phyloP scores from a whole-genome alignment of 37 sponge, comb jelly and placozoan species.

The Ephydatia muelleri region DNA sequence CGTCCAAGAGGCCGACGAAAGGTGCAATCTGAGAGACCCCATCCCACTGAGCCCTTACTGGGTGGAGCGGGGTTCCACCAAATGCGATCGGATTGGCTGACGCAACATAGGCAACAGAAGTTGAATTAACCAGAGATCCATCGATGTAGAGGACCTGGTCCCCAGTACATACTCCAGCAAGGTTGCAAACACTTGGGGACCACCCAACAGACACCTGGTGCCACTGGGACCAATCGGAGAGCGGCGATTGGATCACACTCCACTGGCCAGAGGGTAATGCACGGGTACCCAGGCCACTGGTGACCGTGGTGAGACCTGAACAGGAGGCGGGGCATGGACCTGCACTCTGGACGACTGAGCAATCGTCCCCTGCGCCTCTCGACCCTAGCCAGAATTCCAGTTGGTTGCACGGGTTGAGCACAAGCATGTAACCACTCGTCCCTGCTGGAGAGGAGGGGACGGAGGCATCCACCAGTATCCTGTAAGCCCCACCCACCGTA shows the following conservation, averaged over 20 bases:
- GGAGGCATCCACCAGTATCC: conserved; percentile 6
- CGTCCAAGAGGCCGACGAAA: conserved; percentile 57
- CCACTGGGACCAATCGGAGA: conserved; percentile 35
- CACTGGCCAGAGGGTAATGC: conserved; percentile 57
- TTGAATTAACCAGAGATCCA: neutral
- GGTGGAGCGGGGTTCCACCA: conserved; percentile 33
- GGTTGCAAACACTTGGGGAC: neutral
- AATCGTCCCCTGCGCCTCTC: neutral
- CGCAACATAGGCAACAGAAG: neutral
- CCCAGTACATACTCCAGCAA: conserved; percentile 19
- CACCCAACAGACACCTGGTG: conserved; percentile 42
- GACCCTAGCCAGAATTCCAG: conserved; percentile 74
- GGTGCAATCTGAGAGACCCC: conserved; percentile 8
- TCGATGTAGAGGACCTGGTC: conserved; percentile 24
- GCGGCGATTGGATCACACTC: conserved; percentile 18
- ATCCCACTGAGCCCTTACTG: neutral
- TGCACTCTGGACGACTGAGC: neutral
- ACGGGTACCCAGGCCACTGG: neutral
- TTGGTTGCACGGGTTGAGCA: conserved; percentile 76
- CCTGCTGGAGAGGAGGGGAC: neutral
- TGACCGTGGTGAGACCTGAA: conserved; percentile 2
- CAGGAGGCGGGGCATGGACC: conserved; percentile 3
- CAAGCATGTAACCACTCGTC: conserved; percentile 51
- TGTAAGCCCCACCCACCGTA: neutral
- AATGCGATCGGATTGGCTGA: conserved; percentile 10